A percentile compares a stretch with the other conserved stretches of the same genome.
These are phyloP conservation scores for Eupithecia inturbata DNA, from an alignment of 2,888 invertebrate species.

Conservation along the genomic window DNA sequence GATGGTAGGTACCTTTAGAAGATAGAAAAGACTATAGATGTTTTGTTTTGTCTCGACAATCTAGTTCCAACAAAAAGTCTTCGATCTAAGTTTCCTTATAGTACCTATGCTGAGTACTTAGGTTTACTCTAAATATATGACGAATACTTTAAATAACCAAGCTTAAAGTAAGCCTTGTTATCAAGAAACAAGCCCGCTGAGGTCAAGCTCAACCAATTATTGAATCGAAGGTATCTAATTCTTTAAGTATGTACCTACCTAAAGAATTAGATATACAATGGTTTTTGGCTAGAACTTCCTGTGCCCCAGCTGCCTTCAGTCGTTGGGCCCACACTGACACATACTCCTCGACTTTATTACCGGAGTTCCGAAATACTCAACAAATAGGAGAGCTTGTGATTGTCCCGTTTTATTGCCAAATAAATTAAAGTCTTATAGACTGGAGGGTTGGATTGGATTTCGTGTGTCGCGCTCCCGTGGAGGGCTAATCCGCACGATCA, in stretches of 20 bases:
- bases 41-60: not conserved
- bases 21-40: not conserved
- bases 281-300: no score
- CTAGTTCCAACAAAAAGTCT: not conserved
- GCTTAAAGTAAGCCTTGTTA: not conserved
- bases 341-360: constrained; percentile 40
- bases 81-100: not conserved
- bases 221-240: no score
- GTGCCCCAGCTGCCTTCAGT: not conserved
- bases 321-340: not conserved
- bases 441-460: constrained; percentile 17
- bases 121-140: no score
- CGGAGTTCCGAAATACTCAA: constrained; percentile 38
- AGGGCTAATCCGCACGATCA: constrained; percentile 45
- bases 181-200: not conserved
- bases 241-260: no score
- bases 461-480: constrained; percentile 18
- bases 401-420: constrained; percentile 24
- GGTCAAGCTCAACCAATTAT: not conserved
- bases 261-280: no score
- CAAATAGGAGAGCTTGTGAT: constrained; percentile 39
- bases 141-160: not conserved
- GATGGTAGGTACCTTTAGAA: not conserved
- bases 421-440: constrained; percentile 26
- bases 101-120: no score